These are phyloP conservation scores for Pavo muticus DNA, from an alignment of 2,113 vertebrate genomes.

Conservation along the genomic window DNA sequence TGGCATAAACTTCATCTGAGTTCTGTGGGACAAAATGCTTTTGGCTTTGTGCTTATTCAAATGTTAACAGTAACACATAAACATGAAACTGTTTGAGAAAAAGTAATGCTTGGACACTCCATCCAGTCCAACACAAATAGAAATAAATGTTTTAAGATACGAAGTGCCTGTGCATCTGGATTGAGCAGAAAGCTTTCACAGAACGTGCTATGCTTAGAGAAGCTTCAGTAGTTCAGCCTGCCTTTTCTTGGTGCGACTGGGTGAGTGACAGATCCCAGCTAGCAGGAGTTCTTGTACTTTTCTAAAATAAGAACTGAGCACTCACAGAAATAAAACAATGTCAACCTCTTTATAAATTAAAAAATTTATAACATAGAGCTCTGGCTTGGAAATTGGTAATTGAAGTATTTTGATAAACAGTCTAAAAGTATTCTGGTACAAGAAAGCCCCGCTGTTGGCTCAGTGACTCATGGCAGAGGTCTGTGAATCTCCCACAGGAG, in stretches of 20 bases:
- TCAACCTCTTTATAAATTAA: neutral
- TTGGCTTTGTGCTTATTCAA: neutral
- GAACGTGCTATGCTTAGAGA: neutral
- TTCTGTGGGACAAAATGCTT: slow-evolving; percentile 24
- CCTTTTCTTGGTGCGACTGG: neutral
- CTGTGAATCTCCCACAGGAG: neutral
- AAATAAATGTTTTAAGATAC: slow-evolving; percentile 54
- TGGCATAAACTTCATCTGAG: slow-evolving; percentile 33
- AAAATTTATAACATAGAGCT: neutral
- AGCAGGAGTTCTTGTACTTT: neutral
- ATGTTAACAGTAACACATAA: slow-evolving; percentile 58
- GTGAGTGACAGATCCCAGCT: neutral
- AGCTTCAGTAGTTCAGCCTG: neutral
- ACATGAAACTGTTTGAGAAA: slow-evolving; percentile 45
- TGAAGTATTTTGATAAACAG: neutral
- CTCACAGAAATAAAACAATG: neutral
- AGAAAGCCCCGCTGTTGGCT: neutral
- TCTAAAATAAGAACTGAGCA: neutral
- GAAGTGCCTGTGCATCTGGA: slow-evolving; percentile 41
- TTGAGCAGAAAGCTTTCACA: slow-evolving; percentile 14
- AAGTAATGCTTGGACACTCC: slow-evolving; percentile 17
- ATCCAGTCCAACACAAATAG: slow-evolving; percentile 60
- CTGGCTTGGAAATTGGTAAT: neutral
- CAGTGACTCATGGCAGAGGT: neutral
- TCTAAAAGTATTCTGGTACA: neutral